Evolutionary conservation across 1,140 invertebrate species (phyloP), one percentile per base, ranked within the genome.

Genomic region (Diorhabda sublineata): DNA sequence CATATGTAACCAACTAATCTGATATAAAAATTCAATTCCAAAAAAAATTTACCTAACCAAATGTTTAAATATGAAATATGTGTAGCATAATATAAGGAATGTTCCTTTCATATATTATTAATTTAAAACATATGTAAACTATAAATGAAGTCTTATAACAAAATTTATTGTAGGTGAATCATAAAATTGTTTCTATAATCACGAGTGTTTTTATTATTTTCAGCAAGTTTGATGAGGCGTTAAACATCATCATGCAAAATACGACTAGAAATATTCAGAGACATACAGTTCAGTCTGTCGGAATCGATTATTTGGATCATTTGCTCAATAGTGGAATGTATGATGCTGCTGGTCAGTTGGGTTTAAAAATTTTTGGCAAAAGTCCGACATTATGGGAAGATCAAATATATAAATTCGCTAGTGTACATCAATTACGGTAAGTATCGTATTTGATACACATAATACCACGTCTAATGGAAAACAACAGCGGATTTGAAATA

Each of bases 321-420:
- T 85, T 98, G 58, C 77, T 98, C 45, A 82, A 84, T 4, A 84
- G 87, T 58, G 84, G 88, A 61, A 83, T 91, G 71, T 98, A 87
- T 77, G 90, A 94, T 42, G 87, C 91, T 75, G 97, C 96, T 7
- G 96, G 93, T 3, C 88, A 91, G 77, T 82, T 98, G 2, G 98
- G 95, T 80, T 83, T 91, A 3, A 90, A 90, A 77, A 87, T 90
- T 72, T 86, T 90, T 78, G 91, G 90, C 7, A 90, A 90, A 70
- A 91, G 97, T 76, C 94, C 94, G 83, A 85, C 88, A 52, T 83
- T 94, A 11, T 99, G 98, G 98, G 96, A 99, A 82, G 92, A 92
- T 76, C 92, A 97, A 83, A 87, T 98, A 43, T 90, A 92, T 67
- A 95, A 96, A 82, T 99, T 99, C 85, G 90, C 90, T 6, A 86